phyloP scores from a whole-genome alignment of 92 coral and sea anemone species.

The Diadumene lineata region DNA sequence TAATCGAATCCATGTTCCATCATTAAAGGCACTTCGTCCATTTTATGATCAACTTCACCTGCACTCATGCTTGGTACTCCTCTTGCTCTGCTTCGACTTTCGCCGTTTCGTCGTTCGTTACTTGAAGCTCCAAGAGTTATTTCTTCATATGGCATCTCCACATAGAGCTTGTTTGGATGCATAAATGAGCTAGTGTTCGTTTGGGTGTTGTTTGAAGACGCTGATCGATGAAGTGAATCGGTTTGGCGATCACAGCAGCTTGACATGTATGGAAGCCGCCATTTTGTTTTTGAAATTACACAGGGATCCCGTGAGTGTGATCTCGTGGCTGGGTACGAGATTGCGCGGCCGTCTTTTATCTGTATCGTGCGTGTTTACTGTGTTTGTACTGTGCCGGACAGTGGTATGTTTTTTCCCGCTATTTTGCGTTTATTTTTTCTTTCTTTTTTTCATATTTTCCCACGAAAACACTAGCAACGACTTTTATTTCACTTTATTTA shows the following conservation, averaged over 20 bases:
- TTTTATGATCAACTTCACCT: constrained; percentile 50
- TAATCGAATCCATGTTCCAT: constrained; percentile 64
- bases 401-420: too few species aligned
- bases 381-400: too few species aligned
- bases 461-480: too few species aligned
- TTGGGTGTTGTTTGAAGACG: constrained; percentile 21
- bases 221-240: constrained; percentile 26
- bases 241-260: background rate
- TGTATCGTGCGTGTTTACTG: too few species aligned
- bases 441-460: too few species aligned
- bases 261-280: constrained; percentile 34
- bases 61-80: constrained; percentile 33
- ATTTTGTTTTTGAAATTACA: constrained; percentile 26
- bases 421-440: too few species aligned
- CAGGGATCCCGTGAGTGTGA: constrained; percentile 38
- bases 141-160: constrained; percentile 74
- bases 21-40: constrained; percentile 84
- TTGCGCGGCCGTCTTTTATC: too few species aligned
- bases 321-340: too few species aligned
- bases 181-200: constrained; percentile 12
- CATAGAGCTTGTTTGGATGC: constrained; percentile 36
- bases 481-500: too few species aligned
- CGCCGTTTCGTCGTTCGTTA: constrained; percentile 30
- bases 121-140: constrained; percentile 54
- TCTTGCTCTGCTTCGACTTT: constrained; percentile 21